Evolutionary conservation across 2,797 vertebrate genomes (phyloP), one percentile per base, ranked within the genome.

Genomic region (Falco rusticolus): DNA sequence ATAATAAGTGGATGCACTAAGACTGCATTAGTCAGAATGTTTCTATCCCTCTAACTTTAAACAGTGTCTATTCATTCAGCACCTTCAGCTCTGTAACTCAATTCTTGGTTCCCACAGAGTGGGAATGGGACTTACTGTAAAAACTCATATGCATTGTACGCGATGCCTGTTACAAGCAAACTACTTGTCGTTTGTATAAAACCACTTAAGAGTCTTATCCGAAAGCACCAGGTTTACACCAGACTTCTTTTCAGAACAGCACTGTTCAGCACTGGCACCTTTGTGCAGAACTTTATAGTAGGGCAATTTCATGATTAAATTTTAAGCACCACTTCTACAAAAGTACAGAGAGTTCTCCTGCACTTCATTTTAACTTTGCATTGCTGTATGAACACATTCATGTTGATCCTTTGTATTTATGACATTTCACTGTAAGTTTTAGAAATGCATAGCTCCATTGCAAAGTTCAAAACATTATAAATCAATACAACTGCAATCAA

Each of bases 401-500:
- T 6, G 48, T 45, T 29, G 56, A 61, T 69, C 57, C 17, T 84
- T 25, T 53, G n/a, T 76, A 82, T 70, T 91, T 90, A 86, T 37
- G 43, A 77, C 19, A 48, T 34, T 87, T 57, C 5, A 2, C 13
- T 70, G 9, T 7, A 78, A 61, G 75, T 71, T 95, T 83, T 9
- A 80, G 53, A 75, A 94, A 80, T 0, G 0, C 26, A 57, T 2
- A 74, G 60, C 54, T 90, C 64, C 0, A 0, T 45, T 64, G n/a
- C 10, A 2, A 87, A 85, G 75, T 75, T 89, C 69, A 90, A 69
- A 93, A 94, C 89, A 61, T 47, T 57, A 78, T 54, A 93, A 94
- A 93, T 93, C 96, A 93, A 74, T 41, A 57, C 63, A 92, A 84
- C 86, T 59, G 70, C 86, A 92, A 90, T 87, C 88, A 92, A 89